Percentiles rank a stretch among this genome's conserved stretches.
Evolutionary conservation across 2,888 invertebrate species (phyloP).

Genomic region (Brachypalpus laphriformis): DNA sequence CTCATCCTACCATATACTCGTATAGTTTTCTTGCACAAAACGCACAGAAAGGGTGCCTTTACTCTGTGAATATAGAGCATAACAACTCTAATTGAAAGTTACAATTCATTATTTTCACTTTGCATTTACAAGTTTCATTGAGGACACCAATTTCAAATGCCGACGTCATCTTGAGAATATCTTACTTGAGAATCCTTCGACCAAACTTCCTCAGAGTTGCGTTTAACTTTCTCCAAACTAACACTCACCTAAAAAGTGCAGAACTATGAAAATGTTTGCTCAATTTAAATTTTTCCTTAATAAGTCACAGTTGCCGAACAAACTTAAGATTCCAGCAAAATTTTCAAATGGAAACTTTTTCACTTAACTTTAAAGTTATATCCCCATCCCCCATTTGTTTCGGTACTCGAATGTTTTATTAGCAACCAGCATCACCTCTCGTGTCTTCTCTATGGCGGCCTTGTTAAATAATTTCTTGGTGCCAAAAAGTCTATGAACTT

Average conservation of each 20-base stretch:
- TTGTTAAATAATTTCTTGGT: conserved; percentile 44
- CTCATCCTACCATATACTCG: too few species aligned
- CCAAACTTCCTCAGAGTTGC: conserved; percentile 46
- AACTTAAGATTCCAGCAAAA: conserved; percentile 62
- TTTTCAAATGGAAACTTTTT: conserved; percentile 65
- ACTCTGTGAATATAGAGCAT: neutral
- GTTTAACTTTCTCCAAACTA: conserved; percentile 60
- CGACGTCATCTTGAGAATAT: conserved; percentile 11
- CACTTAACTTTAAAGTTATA: conserved; percentile 73
- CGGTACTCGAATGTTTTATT: conserved; percentile 37
- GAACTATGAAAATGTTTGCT: conserved; percentile 44
- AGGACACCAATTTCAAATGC: conserved; percentile 9
- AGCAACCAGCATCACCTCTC: conserved; percentile 52
- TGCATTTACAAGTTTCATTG: conserved; percentile 25
- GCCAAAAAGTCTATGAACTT: conserved; percentile 62
- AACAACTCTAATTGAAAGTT: conserved; percentile 44
- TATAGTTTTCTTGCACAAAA: neutral
- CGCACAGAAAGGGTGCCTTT: neutral
- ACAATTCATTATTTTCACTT: conserved; percentile 41
- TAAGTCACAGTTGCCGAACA: conserved; percentile 67
- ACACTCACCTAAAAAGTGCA: conserved; percentile 39
- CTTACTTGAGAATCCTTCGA: conserved; percentile 26
- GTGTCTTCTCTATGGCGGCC: neutral
- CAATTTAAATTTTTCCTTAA: conserved; percentile 66
- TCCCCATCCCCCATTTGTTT: neutral